phyloP scores from a whole-genome alignment of 2,888 invertebrate species.

The Hesperia comma region DNA sequence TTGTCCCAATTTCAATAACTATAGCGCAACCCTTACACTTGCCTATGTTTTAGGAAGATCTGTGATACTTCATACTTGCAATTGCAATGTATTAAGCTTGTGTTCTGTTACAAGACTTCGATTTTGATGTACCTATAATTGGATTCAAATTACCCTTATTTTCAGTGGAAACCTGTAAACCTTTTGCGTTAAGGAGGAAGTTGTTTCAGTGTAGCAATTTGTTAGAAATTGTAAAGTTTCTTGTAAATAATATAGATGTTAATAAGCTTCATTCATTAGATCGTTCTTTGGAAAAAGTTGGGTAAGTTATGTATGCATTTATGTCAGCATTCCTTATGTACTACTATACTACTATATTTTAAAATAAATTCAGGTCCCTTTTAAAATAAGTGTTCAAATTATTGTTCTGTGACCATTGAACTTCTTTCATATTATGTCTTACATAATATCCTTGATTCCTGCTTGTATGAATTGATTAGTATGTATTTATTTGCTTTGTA shows the following conservation, averaged over 20 bases:
- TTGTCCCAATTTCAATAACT: not conserved
- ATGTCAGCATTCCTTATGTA: no score
- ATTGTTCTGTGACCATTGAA: no score
- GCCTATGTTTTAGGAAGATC: no score
- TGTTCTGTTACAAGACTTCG: not conserved
- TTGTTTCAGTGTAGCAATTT: slow-evolving; percentile 70
- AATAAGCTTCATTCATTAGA: slow-evolving; percentile 62
- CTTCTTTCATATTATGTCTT: no score
- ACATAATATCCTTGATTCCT: no score
- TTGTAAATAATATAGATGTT: slow-evolving; percentile 63
- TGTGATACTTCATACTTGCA: no score
- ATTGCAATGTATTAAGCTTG: not conserved
- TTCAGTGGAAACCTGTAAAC: slow-evolving; percentile 78
- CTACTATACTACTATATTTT: not conserved
- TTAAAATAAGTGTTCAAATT: no score
- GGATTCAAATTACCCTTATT: slow-evolving; percentile 41
- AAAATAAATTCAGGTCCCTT: not conserved
- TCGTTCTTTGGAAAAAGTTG: slow-evolving; percentile 49
- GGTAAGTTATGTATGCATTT: slow-evolving; percentile 49
- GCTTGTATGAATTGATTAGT: no score
- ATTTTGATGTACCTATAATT: slow-evolving; percentile 2
- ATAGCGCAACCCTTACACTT: not conserved
- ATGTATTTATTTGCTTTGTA: no score
- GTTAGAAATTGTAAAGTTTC: slow-evolving; percentile 69
- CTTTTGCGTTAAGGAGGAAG: slow-evolving; percentile 64